Percentiles rank a stretch among this genome's conserved stretches.
phyloP scores from a whole-genome alignment of 1,140 invertebrate species.

The Hetaerina americana region DNA sequence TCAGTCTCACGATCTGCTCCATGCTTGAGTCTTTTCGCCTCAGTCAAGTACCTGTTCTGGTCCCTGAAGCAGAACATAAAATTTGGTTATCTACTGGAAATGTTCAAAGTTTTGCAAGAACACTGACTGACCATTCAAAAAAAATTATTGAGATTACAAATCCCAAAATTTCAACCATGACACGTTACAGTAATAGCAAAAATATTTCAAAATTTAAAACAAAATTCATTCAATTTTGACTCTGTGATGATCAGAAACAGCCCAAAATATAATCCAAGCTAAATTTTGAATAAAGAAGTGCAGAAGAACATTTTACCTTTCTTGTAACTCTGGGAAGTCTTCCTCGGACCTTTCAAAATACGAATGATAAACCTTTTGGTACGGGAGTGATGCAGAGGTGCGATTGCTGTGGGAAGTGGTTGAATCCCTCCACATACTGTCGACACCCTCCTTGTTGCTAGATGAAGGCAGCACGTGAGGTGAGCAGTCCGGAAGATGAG shows the following conservation, averaged over 20 bases:
- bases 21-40: constrained; percentile 66
- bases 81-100: too few species aligned
- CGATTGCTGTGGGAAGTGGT: too few species aligned
- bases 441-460: not conserved
- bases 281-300: too few species aligned
- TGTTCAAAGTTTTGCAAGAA: too few species aligned
- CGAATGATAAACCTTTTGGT: constrained; percentile 23
- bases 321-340: constrained; percentile 20
- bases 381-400: not conserved
- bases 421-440: not conserved
- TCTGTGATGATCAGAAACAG: too few species aligned
- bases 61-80: constrained; percentile 37
- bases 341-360: constrained; percentile 25
- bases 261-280: too few species aligned
- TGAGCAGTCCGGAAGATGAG: not conserved
- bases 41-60: constrained; percentile 52
- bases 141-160: constrained; percentile 9
- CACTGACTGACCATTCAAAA: too few species aligned
- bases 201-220: constrained; percentile 5
- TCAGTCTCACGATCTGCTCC: constrained; percentile 59
- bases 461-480: not conserved
- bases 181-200: not conserved
- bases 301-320: too few species aligned
- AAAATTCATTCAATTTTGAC: too few species aligned
- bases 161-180: constrained; percentile 7